Percentiles rank a stretch among this genome's conserved stretches.
Evolutionary conservation across 2,113 vertebrate species (phyloP).

Genomic region (Pterophyllum scalare): DNA sequence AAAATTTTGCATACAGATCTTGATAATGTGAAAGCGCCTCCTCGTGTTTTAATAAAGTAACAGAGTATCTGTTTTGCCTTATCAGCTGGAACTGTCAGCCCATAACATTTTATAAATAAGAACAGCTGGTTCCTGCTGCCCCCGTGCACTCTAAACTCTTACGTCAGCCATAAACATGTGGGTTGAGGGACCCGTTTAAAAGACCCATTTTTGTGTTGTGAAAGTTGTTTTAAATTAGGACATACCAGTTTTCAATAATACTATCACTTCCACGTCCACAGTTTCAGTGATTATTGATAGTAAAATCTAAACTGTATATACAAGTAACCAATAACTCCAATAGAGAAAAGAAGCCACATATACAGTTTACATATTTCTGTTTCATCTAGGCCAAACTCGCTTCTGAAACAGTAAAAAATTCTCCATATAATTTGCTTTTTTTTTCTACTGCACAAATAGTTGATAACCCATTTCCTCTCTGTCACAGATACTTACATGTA

Average conservation of each 20-base stretch:
- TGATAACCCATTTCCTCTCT: not conserved
- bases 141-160: not conserved
- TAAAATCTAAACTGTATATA: too few species aligned
- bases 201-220: too few species aligned
- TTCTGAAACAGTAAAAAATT: not conserved
- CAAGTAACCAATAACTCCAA: too few species aligned
- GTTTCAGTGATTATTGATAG: not conserved
- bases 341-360: too few species aligned
- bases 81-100: not conserved
- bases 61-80: fast-evolving
- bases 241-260: not conserved
- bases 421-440: not conserved
- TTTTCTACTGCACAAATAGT: not conserved
- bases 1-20: not conserved
- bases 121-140: not conserved
- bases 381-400: too few species aligned
- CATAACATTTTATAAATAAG: not conserved
- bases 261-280: not conserved
- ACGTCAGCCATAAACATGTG: not conserved
- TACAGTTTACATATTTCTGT: too few species aligned
- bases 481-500: constrained; percentile 79
- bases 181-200: not conserved
- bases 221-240: not conserved
- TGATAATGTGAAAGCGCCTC: not conserved
- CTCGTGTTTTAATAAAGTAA: not conserved